Base-by-base conservation (phyloP, 1,140 invertebrate genomes). In the Dendrolimus kikuchii region DNA sequence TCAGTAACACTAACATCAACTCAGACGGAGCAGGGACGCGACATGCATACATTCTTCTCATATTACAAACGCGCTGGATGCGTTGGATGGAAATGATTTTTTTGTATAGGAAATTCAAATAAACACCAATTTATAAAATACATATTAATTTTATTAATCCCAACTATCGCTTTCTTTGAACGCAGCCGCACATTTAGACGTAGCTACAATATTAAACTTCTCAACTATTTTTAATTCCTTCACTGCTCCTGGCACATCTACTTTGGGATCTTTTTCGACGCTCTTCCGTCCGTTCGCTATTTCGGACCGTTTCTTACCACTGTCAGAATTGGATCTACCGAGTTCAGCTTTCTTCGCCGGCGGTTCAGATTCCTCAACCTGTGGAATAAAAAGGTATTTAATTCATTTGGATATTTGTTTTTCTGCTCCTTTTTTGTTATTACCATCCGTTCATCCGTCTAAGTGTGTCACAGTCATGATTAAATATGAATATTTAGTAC, bases 81-180 rank as follows among this genome's bases (percentile, higher is more conserved):
- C n/a, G n/a, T n/a, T n/a, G n/a, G n/a, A n/a, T n/a, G n/a, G 23
- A 23, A 23, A 23, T 23, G 23, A n/a, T 23, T 23, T 23, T 23
- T 23, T 23, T 23, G 23, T 23, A 23, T 23, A 23, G 23, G 23
- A 23, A 23, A 23, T 23, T 23, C 23, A 23, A 23, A 23, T 23
- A 23, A 23, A 23, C 23, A 23, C 1, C 23, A 23, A 23, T 23
- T 1, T 5, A 51, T 42, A 23, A 51, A 51, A 51, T 51, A 41
- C 4, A 46, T 6, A 43, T n/a, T 52, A 39, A 40, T 57, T 8
- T 60, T 40, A 62, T 68, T 54, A 85, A 60, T 81, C 79, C 81
- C 81, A 85, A 71, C 68, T 76, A 52, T 82, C 76, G 53, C 74
- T 82, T 55, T 85, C 81, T 58, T 77, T 77, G 59, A 85, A 85